Base-by-base conservation (phyloP, 2,888 invertebrate genomes). In the Apamea epomidion region DNA sequence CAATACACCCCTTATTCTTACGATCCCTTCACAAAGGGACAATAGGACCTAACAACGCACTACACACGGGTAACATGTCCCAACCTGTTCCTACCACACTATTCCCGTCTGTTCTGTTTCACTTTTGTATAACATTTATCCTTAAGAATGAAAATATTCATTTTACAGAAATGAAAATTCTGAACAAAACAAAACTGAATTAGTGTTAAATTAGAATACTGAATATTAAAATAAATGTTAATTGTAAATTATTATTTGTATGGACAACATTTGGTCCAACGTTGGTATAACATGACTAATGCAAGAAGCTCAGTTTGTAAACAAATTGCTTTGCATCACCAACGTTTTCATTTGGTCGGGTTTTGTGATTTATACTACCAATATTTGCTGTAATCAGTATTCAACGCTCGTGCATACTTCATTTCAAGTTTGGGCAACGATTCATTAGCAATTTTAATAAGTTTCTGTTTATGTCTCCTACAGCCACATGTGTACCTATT, bases 361-460 rank as follows among this genome's bases (percentile, higher is more conserved):
- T 87, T 86, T 80, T 84, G 65, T 88, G 79, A 86, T 89, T 85
- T 85, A 80, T 86, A 84, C 83, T 85, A 74, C 87, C 86, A 84
- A 87, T 87, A 80, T 87, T 89, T 78, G 75, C 80, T 79, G 79
- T 92, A 91, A 94, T 95, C 92, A 93, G 93, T 95, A 95, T 95
- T 93, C 95, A 84, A 83, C 83, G 80, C 89, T 89, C 92, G 94
- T 92, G 88, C 89, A 88, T 91, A 89, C 92, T 92, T 90, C 92
- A 94, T 93, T 93, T 94, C 93, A 92, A 93, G 93, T 95, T 95
- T 95, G 94, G 94, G 94, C 92, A 94, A 94, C 91, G 84, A 88
- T 92, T 94, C 94, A 96, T 96, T 96, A 94, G 94, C 94, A 96
- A 95, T 96, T 96, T 94, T 95, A 95, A 95, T 92, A 78, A 82